These are phyloP conservation scores for Agraylea sexmaculata DNA, from an alignment of 1,140 invertebrate genomes.

Conservation along the genomic window DNA sequence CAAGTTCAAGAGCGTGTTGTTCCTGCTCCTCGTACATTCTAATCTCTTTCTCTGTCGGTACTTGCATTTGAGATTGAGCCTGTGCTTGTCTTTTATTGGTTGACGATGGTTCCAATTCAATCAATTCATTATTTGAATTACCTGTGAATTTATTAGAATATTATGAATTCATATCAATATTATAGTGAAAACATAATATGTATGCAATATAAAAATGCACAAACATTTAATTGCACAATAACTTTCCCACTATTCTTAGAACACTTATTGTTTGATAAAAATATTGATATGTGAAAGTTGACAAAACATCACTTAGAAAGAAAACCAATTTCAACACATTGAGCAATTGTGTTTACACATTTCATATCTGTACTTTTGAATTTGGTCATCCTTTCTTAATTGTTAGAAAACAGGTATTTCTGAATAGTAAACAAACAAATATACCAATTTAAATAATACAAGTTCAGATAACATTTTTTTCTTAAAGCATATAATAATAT, in stretches of 20 bases:
- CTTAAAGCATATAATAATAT: too few species aligned
- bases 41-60: constrained; percentile 78
- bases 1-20: constrained; percentile 76
- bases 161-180: too few species aligned
- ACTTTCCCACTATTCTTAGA: not conserved
- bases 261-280: not conserved
- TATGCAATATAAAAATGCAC: not conserved
- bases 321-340: not conserved
- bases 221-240: not conserved
- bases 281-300: not conserved
- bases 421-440: too few species aligned
- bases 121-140: constrained; percentile 12
- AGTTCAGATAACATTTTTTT: too few species aligned
- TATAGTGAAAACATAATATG: too few species aligned
- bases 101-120: constrained; percentile 13
- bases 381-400: too few species aligned
- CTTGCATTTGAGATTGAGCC: constrained; percentile 65
- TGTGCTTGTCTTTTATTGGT: constrained; percentile 44
- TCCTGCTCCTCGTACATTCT: constrained; percentile 81
- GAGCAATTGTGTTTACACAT: not conserved
- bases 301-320: not conserved
- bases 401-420: too few species aligned
- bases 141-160: too few species aligned
- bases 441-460: not conserved
- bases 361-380: too few species aligned